phyloP scores from a whole-genome alignment of 2,113 vertebrate species.

The Cardinalis cardinalis region DNA sequence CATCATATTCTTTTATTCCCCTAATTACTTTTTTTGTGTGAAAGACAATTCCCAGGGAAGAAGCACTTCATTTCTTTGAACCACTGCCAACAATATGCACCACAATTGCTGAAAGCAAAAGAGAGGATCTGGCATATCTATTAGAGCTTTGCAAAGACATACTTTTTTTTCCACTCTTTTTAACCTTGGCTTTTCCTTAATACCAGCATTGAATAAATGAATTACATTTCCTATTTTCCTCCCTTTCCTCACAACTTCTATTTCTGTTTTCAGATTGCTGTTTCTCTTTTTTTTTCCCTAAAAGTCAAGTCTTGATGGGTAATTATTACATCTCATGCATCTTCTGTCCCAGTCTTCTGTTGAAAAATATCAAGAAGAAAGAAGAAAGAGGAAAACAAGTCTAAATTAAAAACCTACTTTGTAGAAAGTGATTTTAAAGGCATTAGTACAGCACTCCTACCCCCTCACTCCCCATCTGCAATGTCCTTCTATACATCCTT shows the following conservation, averaged over 20 bases:
- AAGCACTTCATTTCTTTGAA: slow-evolving; percentile 63
- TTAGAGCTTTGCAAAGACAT: slow-evolving; percentile 62
- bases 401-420: slow-evolving; percentile 61
- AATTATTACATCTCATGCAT: slow-evolving; percentile 65
- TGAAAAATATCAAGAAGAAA: slow-evolving; percentile 43
- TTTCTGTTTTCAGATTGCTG: slow-evolving; percentile 54
- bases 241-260: slow-evolving; percentile 52
- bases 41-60: slow-evolving; percentile 70
- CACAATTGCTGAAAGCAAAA: slow-evolving; percentile 55
- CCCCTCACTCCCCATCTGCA: slow-evolving; percentile 1
- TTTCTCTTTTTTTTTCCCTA: neutral
- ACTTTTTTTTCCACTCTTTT: slow-evolving; percentile 30
- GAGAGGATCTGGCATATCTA: slow-evolving; percentile 58
- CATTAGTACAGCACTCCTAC: slow-evolving; percentile 11
- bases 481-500: slow-evolving; percentile 49
- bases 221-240: slow-evolving; percentile 45
- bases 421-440: slow-evolving; percentile 60
- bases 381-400: slow-evolving; percentile 36
- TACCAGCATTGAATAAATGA: slow-evolving; percentile 57
- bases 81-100: slow-evolving; percentile 55
- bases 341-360: slow-evolving; percentile 56
- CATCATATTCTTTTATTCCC: slow-evolving; percentile 55
- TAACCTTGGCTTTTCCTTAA: slow-evolving; percentile 65
- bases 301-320: slow-evolving; percentile 55
- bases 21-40: slow-evolving; percentile 56